Conservation (phyloP, 2,113 vertebrate genomes). For the Pantherophis guttatus region DNA sequence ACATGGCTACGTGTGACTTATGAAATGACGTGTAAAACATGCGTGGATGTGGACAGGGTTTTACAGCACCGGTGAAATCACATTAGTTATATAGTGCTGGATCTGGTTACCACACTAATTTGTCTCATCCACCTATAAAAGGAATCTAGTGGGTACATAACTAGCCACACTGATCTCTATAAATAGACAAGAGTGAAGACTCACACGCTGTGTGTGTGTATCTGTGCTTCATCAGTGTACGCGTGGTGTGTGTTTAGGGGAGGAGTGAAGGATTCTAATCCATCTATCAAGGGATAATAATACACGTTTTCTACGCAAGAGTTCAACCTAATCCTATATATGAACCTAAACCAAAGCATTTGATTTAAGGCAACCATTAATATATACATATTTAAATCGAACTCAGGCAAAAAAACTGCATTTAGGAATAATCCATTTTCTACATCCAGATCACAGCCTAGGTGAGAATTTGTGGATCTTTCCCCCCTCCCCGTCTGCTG, state of each 20-base stretch:
- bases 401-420: neutral
- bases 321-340: neutral
- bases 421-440: constrained; percentile 18
- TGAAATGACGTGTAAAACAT: neutral
- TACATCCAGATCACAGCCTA: constrained; percentile 1
- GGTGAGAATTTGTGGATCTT: neutral
- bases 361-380: neutral
- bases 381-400: neutral
- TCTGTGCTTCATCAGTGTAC: neutral
- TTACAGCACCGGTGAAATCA: too few relatives aligned
- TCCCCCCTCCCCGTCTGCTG: neutral
- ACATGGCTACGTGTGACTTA: neutral
- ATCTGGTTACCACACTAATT: neutral
- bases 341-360: neutral
- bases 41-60: neutral
- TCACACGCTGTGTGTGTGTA: too few relatives aligned
- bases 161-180: neutral
- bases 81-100: neutral
- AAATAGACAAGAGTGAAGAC: neutral
- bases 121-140: neutral
- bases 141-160: neutral
- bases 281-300: constrained; percentile 2
- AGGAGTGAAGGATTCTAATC: neutral
- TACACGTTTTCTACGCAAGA: neutral
- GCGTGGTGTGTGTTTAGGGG: neutral